Base-by-base conservation (phyloP, 1,140 invertebrate species). In the Leptinotarsa undecemlineata region DNA sequence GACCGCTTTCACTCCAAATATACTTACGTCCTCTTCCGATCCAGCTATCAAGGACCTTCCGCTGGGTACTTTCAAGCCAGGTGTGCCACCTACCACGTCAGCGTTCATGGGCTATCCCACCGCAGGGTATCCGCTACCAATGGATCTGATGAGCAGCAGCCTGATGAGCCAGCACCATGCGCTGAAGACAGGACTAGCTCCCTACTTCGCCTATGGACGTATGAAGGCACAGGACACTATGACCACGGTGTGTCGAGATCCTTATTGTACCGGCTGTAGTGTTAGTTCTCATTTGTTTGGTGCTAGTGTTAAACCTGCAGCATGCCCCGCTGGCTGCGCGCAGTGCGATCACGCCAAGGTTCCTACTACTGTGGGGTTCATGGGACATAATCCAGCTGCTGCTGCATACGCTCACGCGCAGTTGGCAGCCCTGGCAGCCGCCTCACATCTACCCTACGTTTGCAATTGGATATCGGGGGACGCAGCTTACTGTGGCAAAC, bases 281-380 rank as follows among this genome's bases (percentile, higher is more conserved):
- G 86, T 95, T 70, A 95, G 92, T 84, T 91, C 95, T 67, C 94
- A 96, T 83, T 86, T 92, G 68, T 86, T 94, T 33, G 78, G 82
- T 64, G 81, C 82, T 47, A 97, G 83, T 98, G 96, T 85, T 94
- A 95, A 85, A 94, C 95, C 85, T 17, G 90, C 91, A 48, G 89
- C 92, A 1, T 97, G 96, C 84, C 96, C 95, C 17, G 94, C 94
- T 73, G 96, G 96, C 6, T 98, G 96, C 87, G 94, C 95, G 3
- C 96, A 98, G 85, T 98, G 97, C 86, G 96, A 96, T 85, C 96
- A 98, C 84, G 95, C 97, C 84, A 97, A 98, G 75, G 85, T 86
- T 14, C 86, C 87, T 20, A 81, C 82, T 71, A 86, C 88, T 68
- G 80, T 81, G 11, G 86, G 77, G 57, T 88, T 83, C 82, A 83